These are phyloP conservation scores for Steatocranus sp. DNA, from an alignment of 2,797 vertebrate species.

Conservation along the genomic window DNA sequence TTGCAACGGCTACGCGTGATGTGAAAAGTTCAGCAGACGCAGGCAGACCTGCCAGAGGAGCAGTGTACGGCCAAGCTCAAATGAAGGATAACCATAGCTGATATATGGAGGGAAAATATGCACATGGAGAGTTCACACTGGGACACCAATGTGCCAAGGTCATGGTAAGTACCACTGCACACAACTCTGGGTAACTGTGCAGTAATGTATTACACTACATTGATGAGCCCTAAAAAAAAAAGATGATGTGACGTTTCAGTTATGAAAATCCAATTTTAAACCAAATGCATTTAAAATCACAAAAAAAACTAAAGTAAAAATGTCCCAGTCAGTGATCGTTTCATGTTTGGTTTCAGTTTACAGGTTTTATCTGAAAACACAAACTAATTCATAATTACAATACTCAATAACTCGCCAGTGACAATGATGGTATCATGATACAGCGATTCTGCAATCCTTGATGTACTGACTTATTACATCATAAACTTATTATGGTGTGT, in stretches of 20 bases:
- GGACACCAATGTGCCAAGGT: conserved; percentile 16
- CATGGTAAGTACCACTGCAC: neutral
- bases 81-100: conserved; percentile 35
- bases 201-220: neutral
- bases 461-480: neutral
- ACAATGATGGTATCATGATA: neutral
- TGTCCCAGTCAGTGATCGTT: neutral
- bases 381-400: neutral
- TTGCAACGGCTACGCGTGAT: conserved; percentile 4
- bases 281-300: neutral
- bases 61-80: conserved; percentile 40
- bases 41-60: conserved; percentile 31
- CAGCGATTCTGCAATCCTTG: neutral
- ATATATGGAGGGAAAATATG: conserved; percentile 38
- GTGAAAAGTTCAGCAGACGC: conserved; percentile 64
- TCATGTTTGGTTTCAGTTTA: neutral
- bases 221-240: neutral
- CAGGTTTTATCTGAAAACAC: neutral
- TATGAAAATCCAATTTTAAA: neutral
- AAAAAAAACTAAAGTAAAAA: neutral
- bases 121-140: conserved; percentile 27
- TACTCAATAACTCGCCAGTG: neutral
- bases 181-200: neutral
- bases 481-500: neutral
- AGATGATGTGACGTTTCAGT: neutral